A percentile compares a stretch with the other conserved stretches of the same genome.
phyloP scores from a whole-genome alignment of 2,888 invertebrate species.

The Volucella inanis region DNA sequence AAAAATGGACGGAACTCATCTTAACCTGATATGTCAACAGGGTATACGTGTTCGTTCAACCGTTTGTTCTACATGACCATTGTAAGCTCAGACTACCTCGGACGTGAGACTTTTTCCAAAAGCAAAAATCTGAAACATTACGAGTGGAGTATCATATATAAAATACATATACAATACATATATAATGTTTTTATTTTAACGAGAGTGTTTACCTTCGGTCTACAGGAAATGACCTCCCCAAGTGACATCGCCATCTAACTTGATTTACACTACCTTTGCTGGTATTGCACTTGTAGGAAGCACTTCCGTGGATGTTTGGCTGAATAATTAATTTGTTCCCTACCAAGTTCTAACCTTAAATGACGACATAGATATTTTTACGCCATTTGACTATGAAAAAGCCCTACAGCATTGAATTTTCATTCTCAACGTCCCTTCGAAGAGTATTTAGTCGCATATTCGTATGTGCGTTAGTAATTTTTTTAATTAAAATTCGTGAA shows the following conservation, averaged over 20 bases:
- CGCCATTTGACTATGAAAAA: slow-evolving; percentile 28
- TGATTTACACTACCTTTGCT: slow-evolving; percentile 8
- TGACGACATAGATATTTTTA: neutral
- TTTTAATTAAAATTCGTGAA: slow-evolving; percentile 22
- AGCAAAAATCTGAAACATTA: neutral
- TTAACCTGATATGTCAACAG: no score
- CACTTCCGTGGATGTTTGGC: slow-evolving; percentile 42
- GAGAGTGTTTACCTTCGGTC: slow-evolving; percentile 33
- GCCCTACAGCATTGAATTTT: slow-evolving; percentile 66
- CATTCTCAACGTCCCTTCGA: slow-evolving; percentile 22
- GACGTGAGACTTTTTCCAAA: slow-evolving; percentile 22
- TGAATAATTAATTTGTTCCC: slow-evolving; percentile 32
- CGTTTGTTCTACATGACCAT: neutral
- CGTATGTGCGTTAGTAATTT: slow-evolving; percentile 7
- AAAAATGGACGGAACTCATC: no score
- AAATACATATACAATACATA: no score
- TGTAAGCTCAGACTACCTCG: neutral
- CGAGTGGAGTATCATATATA: no score
- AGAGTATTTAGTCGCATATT: neutral
- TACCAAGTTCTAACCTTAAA: neutral
- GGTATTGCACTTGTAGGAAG: slow-evolving; percentile 28
- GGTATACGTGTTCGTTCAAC: no score
- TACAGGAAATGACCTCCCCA: slow-evolving; percentile 49
- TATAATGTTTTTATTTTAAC: neutral
- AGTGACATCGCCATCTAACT: slow-evolving; percentile 17